These are phyloP conservation scores for Cydia amplana DNA, from an alignment of 1,140 invertebrate genomes.

Conservation along the genomic window DNA sequence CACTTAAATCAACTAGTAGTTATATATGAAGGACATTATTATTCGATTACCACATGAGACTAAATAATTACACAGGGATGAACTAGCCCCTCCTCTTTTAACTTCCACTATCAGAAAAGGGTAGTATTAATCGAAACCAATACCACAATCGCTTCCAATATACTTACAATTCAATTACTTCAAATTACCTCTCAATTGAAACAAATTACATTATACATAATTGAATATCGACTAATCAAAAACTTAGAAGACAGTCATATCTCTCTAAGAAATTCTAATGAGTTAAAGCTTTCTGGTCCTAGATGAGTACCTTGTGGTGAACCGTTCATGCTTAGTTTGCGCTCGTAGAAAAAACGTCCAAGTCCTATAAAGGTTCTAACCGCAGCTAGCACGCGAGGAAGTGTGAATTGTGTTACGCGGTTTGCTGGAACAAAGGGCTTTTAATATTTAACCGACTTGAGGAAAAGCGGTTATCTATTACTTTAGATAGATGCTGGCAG, in stretches of 20 bases:
- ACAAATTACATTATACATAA: constrained; percentile 23
- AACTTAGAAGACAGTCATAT: background rate
- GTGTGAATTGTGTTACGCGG: constrained; percentile 29
- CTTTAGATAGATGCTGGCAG: background rate
- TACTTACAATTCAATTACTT: constrained; percentile 7
- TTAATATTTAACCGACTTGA: constrained; percentile 9
- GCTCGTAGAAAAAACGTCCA: constrained; percentile 11
- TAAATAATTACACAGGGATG: background rate
- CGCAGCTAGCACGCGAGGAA: constrained; percentile 20
- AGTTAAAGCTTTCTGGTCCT: background rate
- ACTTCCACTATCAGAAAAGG: background rate
- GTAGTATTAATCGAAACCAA: background rate
- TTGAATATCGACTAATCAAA: constrained; percentile 11
- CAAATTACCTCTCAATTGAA: constrained; percentile 16
- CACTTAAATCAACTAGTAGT: background rate
- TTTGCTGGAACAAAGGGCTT: constrained; percentile 23
- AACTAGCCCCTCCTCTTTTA: background rate
- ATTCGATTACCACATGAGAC: background rate
- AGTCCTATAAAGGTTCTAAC: constrained; percentile 15
- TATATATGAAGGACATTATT: background rate
- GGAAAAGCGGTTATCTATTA: constrained; percentile 3
- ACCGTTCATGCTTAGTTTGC: constrained; percentile 31
- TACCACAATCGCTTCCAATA: constrained; percentile 9
- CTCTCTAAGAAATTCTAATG: background rate
- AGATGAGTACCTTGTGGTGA: background rate